These are phyloP conservation scores for Drosophila elegans DNA, from an alignment of 1,140 invertebrate genomes.

Conservation along the genomic window DNA sequence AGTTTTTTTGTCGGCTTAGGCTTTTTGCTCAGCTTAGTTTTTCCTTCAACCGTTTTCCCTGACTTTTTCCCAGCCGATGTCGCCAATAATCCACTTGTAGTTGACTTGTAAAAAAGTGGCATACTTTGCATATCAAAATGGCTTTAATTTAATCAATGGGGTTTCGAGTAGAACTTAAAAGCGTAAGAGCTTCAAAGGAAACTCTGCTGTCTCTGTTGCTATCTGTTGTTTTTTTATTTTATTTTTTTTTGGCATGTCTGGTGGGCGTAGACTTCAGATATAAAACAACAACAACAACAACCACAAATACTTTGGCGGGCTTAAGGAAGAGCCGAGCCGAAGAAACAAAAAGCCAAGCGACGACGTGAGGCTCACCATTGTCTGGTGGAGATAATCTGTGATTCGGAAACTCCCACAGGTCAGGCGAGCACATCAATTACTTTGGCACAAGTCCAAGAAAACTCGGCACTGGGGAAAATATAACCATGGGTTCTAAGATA, in stretches of 20 bases:
- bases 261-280: slow-evolving; percentile 66
- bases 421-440: slow-evolving; percentile 84
- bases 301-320: neutral
- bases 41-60: slow-evolving; percentile 23
- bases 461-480: slow-evolving; percentile 21
- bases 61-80: slow-evolving; percentile 25
- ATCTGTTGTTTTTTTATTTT: neutral
- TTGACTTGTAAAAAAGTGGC: slow-evolving; percentile 9
- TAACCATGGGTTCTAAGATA: neutral
- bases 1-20: slow-evolving; percentile 11
- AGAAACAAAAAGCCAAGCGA: slow-evolving; percentile 53
- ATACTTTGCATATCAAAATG: slow-evolving; percentile 44
- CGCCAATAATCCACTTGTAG: slow-evolving; percentile 57
- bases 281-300: slow-evolving; percentile 20
- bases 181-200: slow-evolving; percentile 12
- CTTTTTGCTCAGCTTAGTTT: slow-evolving; percentile 34
- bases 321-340: slow-evolving; percentile 28
- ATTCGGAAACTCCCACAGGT: slow-evolving; percentile 84
- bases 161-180: slow-evolving; percentile 7
- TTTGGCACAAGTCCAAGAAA: slow-evolving; percentile 76
- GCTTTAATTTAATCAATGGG: slow-evolving; percentile 46
- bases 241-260: slow-evolving; percentile 31
- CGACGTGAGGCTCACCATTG: slow-evolving; percentile 81
- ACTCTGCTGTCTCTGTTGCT: neutral
- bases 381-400: slow-evolving; percentile 84